These are phyloP conservation scores for Odontothrips loti DNA, from an alignment of 2,888 invertebrate species.

Conservation along the genomic window DNA sequence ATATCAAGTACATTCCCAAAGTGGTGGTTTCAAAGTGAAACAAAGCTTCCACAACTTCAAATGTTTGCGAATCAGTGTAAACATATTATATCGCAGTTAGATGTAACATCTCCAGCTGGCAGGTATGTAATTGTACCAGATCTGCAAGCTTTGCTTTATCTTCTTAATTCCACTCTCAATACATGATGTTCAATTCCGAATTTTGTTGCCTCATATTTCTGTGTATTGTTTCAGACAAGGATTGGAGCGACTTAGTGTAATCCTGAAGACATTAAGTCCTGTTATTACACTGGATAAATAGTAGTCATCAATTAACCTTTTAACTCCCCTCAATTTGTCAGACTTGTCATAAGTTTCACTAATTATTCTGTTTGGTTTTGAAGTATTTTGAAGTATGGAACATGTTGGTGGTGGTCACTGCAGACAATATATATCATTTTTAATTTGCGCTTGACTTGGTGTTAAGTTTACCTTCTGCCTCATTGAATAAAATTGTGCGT, in stretches of 20 bases:
- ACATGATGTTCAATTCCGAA: no score
- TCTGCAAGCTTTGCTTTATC: neutral
- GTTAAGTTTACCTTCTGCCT: no score
- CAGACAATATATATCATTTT: no score
- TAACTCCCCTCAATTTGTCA: no score
- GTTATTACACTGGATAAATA: neutral
- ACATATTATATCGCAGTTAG: constrained; percentile 34
- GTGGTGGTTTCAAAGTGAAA: constrained; percentile 36
- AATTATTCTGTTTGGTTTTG: no score
- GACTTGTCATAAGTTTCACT: no score
- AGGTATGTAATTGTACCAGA: constrained; percentile 28
- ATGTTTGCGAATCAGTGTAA: constrained; percentile 36
- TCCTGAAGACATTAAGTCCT: neutral
- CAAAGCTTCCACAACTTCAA: constrained; percentile 34
- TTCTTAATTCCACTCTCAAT: no score
- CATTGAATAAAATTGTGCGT: no score
- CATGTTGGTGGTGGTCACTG: no score
- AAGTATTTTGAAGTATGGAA: no score
- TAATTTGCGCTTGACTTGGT: no score
- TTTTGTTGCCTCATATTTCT: neutral
- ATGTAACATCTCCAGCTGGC: constrained; percentile 33
- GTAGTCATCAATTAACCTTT: no score
- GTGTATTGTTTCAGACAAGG: neutral
- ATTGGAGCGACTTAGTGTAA: neutral
- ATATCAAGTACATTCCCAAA: constrained; percentile 38